phyloP scores from a whole-genome alignment of 2,888 invertebrate species.

The Aspidiotus destructor region DNA sequence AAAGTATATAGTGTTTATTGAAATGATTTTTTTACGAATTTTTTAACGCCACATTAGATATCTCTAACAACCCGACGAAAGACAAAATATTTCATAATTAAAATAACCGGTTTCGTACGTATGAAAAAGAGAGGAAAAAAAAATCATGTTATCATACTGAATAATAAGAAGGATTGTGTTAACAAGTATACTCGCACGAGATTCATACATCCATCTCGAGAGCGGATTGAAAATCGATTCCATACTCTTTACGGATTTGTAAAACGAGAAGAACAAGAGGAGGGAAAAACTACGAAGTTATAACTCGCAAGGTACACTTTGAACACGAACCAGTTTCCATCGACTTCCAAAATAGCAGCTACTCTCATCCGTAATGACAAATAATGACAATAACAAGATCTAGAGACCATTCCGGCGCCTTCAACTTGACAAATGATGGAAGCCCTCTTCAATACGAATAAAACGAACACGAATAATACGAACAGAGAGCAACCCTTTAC shows the following conservation, averaged over 20 bases:
- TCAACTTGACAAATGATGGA: conserved; percentile 23
- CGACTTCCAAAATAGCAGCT: background rate
- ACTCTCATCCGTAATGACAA: conserved; percentile 19
- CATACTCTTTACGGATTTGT: background rate
- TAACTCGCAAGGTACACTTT: no score
- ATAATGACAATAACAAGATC: conserved; percentile 16
- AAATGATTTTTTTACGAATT: no score
- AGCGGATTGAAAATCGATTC: conserved; percentile 4
- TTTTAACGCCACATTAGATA: background rate
- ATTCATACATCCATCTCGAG: background rate
- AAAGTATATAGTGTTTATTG: no score
- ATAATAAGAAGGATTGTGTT: background rate
- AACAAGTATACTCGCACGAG: background rate
- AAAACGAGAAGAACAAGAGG: no score
- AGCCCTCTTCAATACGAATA: conserved; percentile 6
- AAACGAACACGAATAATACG: conserved; percentile 15
- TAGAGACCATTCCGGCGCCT: conserved; percentile 17
- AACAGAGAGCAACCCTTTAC: conserved; percentile 22
- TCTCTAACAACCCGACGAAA: background rate
- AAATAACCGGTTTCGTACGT: background rate
- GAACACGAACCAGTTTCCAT: conserved; percentile 1
- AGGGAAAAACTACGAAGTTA: no score
- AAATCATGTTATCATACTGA: background rate
- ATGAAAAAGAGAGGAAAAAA: background rate
- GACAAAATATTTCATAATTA: background rate